Base-by-base conservation (phyloP, 2,888 invertebrate species). In the Cancer borealis region DNA sequence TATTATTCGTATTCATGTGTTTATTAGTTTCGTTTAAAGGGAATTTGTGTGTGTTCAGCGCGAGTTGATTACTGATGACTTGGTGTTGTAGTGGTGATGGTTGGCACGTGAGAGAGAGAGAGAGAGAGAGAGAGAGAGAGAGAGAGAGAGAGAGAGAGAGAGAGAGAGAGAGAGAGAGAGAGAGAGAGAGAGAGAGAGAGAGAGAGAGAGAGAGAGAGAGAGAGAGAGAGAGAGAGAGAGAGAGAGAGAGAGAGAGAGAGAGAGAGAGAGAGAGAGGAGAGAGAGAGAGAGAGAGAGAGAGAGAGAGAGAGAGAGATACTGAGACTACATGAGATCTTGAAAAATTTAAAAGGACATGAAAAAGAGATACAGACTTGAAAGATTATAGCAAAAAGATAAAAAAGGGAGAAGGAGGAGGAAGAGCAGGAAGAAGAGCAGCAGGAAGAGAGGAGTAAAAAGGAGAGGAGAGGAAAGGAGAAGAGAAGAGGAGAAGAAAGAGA, bases 121-220 rank as follows among this genome's bases (percentile, higher is more conserved):
- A 66, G 66, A 66, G 66, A 66, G 66, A 66, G 66, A 66, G 66
- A 66, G 17, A 66, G 60, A 66, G 60, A 66, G 60, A 66, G 60
- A 66, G 60, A 66, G 60, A 66, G 60, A 66, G 60, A 66, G 60
- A 66, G 60, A 66, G 60, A 66, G 60, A 66, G 60, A 66, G 60
- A 66, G 60, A 66, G 60, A 66, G 88, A 88, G 88, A 88, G 88
- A 88, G 88, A 88, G 88, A 88, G 88, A 88, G 47, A 88, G 47
- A 88, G 46, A 46, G 88, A 47, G 47, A 88, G 88, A 49, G 46
- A 47, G 88, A 46, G 46, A 49, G 88, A 88, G 30, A 88, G 0
- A 88, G 88, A 88, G 88, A 88, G 26, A 26, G 87, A 87, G 87
- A 26, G 26, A 21, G 26, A 87, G 39, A 3, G 26, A 39, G 87